Conservation (phyloP, 2,113 vertebrate species). For the Cephalopterus ornatus region DNA sequence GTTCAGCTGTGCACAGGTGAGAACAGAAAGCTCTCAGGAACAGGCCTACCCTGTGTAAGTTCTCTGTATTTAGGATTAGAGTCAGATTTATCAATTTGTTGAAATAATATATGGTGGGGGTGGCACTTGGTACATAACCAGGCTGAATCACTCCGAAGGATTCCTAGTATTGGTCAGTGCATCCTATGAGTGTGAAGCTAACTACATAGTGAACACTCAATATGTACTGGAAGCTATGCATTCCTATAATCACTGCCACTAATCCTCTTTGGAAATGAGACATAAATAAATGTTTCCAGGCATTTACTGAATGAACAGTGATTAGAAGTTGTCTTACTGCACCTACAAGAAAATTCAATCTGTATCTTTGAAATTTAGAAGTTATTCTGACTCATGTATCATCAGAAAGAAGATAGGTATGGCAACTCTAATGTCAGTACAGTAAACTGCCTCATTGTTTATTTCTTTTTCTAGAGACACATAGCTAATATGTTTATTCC, state of each 20-base stretch:
- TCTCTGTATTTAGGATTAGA: background rate
- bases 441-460: background rate
- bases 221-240: background rate
- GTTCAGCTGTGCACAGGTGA: background rate
- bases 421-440: background rate
- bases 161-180: background rate
- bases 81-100: background rate
- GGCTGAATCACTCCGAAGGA: background rate
- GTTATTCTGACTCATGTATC: background rate
- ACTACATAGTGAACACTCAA: fast-evolving
- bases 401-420: background rate
- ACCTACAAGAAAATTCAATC: background rate
- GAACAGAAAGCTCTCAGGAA: background rate
- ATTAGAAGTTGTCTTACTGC: background rate
- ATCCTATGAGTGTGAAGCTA: background rate
- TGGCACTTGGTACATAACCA: background rate
- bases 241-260: background rate
- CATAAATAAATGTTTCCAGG: background rate
- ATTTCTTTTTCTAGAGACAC: background rate
- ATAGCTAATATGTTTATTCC: background rate
- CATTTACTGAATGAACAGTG: background rate
- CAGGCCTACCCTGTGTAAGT: background rate
- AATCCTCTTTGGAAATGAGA: background rate
- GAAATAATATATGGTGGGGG: fast-evolving
- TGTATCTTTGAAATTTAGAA: background rate